These are phyloP conservation scores for Aphrocallistes beatrix DNA, from an alignment of 37 sponge, comb jelly and placozoan genomes.

Conservation along the genomic window DNA sequence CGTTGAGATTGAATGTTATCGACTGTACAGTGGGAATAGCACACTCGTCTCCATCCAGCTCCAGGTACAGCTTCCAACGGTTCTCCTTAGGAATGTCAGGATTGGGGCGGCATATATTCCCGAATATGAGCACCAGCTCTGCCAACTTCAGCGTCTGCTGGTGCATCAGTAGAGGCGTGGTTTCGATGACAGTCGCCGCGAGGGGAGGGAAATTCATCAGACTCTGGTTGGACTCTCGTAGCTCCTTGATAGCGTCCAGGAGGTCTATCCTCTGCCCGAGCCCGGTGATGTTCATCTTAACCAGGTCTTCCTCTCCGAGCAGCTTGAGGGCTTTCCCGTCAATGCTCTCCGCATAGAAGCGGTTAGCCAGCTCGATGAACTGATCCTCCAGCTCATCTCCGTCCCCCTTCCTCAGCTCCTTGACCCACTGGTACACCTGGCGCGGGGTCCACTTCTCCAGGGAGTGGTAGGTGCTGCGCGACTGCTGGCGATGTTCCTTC, in stretches of 20 bases:
- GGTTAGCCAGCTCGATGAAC: not conserved
- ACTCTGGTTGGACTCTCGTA: not conserved
- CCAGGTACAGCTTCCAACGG: not conserved
- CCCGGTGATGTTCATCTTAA: slow-evolving; percentile 56
- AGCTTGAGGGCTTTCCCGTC: slow-evolving; percentile 30
- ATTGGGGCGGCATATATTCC: not conserved
- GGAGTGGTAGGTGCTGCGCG: not conserved
- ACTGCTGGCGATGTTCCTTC: not conserved
- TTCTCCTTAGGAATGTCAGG: not conserved
- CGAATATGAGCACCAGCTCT: not conserved
- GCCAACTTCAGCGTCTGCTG: not conserved
- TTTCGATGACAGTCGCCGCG: not conserved
- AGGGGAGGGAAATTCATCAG: not conserved
- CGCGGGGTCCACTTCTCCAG: slow-evolving; percentile 1
- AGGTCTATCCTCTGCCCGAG: slow-evolving; percentile 62
- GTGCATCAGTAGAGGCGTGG: not conserved
- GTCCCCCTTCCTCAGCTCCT: slow-evolving; percentile 23
- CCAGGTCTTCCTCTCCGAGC: slow-evolving; percentile 50
- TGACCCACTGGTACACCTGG: not conserved
- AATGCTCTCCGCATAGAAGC: slow-evolving; percentile 10
- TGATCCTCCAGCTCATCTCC: not conserved
- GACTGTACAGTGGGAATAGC: slow-evolving; percentile 12
- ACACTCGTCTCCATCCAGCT: not conserved
- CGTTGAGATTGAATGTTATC: not conserved
- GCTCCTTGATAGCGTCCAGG: slow-evolving; percentile 29